phyloP scores from a whole-genome alignment of 2,797 vertebrate species.

The Huso huso region DNA sequence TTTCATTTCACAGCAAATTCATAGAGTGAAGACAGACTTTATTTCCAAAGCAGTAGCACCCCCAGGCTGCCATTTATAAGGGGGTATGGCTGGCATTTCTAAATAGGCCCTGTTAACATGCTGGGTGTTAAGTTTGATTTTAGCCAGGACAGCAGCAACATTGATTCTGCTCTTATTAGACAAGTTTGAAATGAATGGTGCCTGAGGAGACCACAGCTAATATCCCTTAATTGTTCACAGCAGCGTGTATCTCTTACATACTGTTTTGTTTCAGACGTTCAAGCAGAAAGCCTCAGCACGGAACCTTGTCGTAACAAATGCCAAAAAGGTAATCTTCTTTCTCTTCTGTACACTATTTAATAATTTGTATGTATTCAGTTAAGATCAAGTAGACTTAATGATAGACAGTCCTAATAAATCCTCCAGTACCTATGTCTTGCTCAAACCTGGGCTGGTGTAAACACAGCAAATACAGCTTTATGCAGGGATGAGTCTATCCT shows the following conservation, averaged over 20 bases:
- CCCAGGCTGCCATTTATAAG: not conserved
- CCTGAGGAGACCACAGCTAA: slow-evolving; percentile 81
- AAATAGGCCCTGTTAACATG: too few species aligned
- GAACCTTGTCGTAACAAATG: slow-evolving; percentile 89
- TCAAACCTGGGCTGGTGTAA: too few species aligned
- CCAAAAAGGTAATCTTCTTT: slow-evolving; percentile 74
- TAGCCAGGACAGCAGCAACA: too few species aligned
- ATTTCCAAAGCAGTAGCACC: not conserved
- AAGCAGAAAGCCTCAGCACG: slow-evolving; percentile 96
- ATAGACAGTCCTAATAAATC: too few species aligned
- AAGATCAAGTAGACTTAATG: not conserved
- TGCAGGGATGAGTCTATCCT: too few species aligned
- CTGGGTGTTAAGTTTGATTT: too few species aligned
- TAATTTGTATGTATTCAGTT: not conserved
- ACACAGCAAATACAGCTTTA: too few species aligned
- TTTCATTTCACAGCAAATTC: too few species aligned
- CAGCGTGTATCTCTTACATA: too few species aligned
- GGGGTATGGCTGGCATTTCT: too few species aligned
- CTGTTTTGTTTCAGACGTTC: slow-evolving; percentile 62
- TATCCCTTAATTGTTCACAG: not conserved
- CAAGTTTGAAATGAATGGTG: not conserved
- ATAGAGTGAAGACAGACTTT: not conserved
- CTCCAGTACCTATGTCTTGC: too few species aligned
- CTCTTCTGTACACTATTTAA: not conserved
- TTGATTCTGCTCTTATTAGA: too few species aligned